phyloP scores from a whole-genome alignment of 2,113 vertebrate species.

The Tyrannus savana region DNA sequence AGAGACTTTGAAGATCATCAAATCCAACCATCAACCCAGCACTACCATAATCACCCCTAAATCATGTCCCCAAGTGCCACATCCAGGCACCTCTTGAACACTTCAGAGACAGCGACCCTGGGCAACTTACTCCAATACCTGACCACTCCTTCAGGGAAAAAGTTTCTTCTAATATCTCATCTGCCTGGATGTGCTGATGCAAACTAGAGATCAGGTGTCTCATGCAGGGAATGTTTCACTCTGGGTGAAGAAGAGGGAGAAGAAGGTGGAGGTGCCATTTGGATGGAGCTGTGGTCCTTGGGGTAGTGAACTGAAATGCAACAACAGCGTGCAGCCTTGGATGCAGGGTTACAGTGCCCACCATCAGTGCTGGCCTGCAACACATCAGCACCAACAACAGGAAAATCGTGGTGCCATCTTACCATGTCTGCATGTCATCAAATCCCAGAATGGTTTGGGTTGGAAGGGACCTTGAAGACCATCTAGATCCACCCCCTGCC shows the following conservation, averaged over 20 bases:
- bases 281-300: neutral
- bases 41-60: neutral
- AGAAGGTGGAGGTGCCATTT: neutral
- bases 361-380: rapidly evolving
- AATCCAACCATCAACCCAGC: neutral
- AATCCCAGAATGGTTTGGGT: neutral
- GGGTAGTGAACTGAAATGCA: neutral
- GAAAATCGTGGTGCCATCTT: rapidly evolving
- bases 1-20: neutral
- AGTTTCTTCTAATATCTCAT: neutral
- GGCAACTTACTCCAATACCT: neutral
- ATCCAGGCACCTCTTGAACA: neutral
- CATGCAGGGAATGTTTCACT: rapidly evolving
- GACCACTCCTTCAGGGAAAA: neutral
- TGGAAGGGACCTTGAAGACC: neutral
- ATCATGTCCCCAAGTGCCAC: neutral
- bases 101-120: neutral
- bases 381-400: neutral
- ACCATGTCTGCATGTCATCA: rapidly evolving
- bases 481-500: neutral
- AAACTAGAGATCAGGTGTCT: neutral
- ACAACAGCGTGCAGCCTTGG: rapidly evolving
- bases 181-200: too few relatives aligned
- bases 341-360: rapidly evolving
- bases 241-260: neutral